Evolutionary conservation across 2,888 invertebrate species (phyloP).

Genomic region (Bedellia somnulentella): DNA sequence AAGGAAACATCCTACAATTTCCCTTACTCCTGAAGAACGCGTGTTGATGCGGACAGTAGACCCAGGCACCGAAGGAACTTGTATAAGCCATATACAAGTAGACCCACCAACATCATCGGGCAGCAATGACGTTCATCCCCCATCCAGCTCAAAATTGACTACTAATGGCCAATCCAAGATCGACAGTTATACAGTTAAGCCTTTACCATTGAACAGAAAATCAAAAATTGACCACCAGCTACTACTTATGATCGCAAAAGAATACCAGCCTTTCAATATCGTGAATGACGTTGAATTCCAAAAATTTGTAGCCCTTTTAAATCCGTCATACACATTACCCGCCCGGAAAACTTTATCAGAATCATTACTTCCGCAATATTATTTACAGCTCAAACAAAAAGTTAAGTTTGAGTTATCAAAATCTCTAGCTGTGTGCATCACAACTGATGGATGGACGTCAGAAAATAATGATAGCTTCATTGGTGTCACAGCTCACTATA

Average conservation of each 20-base stretch:
- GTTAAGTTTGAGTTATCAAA: constrained; percentile 8
- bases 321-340: constrained; percentile 12
- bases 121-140: background rate
- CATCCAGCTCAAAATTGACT: background rate
- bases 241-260: background rate
- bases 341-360: constrained; percentile 13
- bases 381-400: constrained; percentile 8
- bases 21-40: background rate
- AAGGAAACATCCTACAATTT: constrained; percentile 1
- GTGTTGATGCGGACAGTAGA: background rate
- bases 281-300: constrained; percentile 14
- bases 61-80: too few species aligned
- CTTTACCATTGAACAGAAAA: background rate
- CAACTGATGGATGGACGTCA: constrained; percentile 19
- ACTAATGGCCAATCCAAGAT: background rate
- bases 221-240: background rate
- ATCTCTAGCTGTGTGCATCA: constrained; percentile 11
- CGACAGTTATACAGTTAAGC: background rate
- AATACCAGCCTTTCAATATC: constrained; percentile 10
- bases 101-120: background rate
- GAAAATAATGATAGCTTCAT: constrained; percentile 15
- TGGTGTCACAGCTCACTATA: too few species aligned
- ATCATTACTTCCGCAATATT: constrained; percentile 12
- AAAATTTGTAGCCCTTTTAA: constrained; percentile 11
- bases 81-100: background rate